Base-by-base conservation (phyloP, 2,113 vertebrate genomes). In the Tenrec ecaudatus region DNA sequence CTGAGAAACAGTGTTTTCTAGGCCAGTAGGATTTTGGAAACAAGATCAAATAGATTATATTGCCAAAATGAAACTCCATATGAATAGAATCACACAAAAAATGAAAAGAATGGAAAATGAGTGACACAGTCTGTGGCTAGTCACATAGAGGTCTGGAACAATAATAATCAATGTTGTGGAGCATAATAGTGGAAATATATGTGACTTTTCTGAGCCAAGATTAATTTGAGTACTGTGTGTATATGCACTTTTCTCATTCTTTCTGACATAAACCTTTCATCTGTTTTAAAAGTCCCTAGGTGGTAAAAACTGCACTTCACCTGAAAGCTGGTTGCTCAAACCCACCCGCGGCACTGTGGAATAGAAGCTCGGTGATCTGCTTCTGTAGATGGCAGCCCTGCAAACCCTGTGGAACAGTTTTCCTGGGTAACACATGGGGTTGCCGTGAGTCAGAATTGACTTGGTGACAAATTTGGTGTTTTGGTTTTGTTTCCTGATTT, bases 41-140 rank as follows among this genome's bases (percentile, higher is more conserved):
- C 60, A 84, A 88, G 47, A 71, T 66, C 47, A 82, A 86, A 81
- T 17, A 80, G 62, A 17, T 79, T 73, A 31, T 73, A 29, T 87
- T 33, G 57, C 62, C 53, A 83, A 90, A 71, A 80, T 58, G 71
- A 79, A 93, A 80, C n/a, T 83, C 33, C 19, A 3, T 40, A 40
- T 82, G 69, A 62, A 31, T 31, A 19, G 90, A 71, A 83, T 90
- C 33, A 84, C n/a, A 33, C 19, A 75, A 73, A 88, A 80, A 73
- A 83, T 33, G 27, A 19, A 77, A 68, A 78, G 20, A 0, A 33
- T 47, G 75, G 22, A 71, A 53, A 82, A 76, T 57, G 81, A 64
- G 43, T 33, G 17, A 91, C 85, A 38, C 36, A 85, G 75, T 2
- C 75, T 57, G 2, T 79, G 40, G 16, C 9, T 77, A 36, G 75